Evolutionary conservation across 2,113 vertebrate genomes (phyloP).

Genomic region (Panthera tigris): DNA sequence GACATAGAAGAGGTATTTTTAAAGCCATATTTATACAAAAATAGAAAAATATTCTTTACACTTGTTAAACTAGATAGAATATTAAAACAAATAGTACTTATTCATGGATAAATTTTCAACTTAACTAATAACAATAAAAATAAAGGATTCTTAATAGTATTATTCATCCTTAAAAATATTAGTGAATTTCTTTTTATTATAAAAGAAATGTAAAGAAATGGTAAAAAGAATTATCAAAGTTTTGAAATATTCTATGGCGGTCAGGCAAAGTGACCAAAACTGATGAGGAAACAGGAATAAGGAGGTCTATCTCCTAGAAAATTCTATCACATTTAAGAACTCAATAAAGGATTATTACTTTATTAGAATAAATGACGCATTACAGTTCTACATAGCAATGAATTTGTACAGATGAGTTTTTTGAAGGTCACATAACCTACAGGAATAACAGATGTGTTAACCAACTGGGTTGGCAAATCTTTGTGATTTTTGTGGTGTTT

Average conservation of each 20-base stretch:
- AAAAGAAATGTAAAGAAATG: not conserved
- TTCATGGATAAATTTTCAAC: not conserved
- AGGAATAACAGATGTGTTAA: not conserved
- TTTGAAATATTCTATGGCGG: not conserved
- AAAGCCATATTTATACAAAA: not conserved
- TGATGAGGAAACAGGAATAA: not conserved
- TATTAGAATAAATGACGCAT: not conserved
- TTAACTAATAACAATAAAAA: not conserved
- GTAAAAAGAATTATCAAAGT: not conserved
- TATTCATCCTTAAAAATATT: not conserved
- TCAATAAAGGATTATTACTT: not conserved
- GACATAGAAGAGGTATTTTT: not conserved
- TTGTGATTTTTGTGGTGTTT: not conserved
- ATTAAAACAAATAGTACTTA: not conserved
- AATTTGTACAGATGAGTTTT: not conserved
- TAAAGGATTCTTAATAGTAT: not conserved
- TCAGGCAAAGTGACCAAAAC: not conserved
- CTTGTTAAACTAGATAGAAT: not conserved
- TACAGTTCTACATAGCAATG: not conserved
- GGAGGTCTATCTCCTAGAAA: not conserved
- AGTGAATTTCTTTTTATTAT: not conserved
- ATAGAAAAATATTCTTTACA: not conserved
- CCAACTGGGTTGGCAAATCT: not conserved
- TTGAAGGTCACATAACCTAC: not conserved
- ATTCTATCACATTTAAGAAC: not conserved